These are phyloP conservation scores for Orbicella faveolata DNA, from an alignment of 64 coral and sea anemone species.

Conservation along the genomic window DNA sequence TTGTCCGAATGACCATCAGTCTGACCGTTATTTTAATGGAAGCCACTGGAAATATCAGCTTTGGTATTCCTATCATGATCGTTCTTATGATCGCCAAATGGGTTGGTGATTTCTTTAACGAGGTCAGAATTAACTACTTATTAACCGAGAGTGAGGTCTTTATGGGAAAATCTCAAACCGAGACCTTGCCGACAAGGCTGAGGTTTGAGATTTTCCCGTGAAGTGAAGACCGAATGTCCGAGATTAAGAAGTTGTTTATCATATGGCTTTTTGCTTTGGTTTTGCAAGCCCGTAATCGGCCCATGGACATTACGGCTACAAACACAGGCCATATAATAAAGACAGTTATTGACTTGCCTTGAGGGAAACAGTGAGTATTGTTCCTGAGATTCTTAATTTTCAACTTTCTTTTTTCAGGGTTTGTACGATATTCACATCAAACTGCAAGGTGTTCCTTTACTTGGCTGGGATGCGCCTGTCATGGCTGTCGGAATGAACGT, in stretches of 20 bases:
- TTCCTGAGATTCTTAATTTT: not conserved
- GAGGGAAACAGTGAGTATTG: too few species aligned
- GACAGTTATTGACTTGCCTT: too few species aligned
- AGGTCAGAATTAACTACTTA: conserved; percentile 48
- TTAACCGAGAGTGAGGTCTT: not conserved
- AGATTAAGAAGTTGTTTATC: too few species aligned
- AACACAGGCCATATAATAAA: too few species aligned
- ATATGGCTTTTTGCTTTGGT: too few species aligned
- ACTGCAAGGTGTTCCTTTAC: conserved; percentile 89
- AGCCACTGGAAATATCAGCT: conserved; percentile 88
- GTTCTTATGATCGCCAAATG: conserved; percentile 93
- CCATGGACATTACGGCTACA: too few species aligned
- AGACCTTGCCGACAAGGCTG: not conserved
- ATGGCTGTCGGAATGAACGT: conserved; percentile 69
- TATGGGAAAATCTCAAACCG: too few species aligned
- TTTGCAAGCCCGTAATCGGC: too few species aligned
- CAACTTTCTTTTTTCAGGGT: conserved; percentile 47
- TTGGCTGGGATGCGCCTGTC: conserved; percentile 87
- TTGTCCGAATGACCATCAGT: conserved; percentile 98
- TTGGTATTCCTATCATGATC: conserved; percentile 95
- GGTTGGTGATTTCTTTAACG: conserved; percentile 97
- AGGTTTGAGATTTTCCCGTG: too few species aligned
- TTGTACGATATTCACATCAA: conserved; percentile 94
- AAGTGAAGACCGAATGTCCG: too few species aligned
- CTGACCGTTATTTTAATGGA: conserved; percentile 99